Base-by-base conservation (phyloP, 2,797 vertebrate species). In the Atherinosoma microstoma region DNA sequence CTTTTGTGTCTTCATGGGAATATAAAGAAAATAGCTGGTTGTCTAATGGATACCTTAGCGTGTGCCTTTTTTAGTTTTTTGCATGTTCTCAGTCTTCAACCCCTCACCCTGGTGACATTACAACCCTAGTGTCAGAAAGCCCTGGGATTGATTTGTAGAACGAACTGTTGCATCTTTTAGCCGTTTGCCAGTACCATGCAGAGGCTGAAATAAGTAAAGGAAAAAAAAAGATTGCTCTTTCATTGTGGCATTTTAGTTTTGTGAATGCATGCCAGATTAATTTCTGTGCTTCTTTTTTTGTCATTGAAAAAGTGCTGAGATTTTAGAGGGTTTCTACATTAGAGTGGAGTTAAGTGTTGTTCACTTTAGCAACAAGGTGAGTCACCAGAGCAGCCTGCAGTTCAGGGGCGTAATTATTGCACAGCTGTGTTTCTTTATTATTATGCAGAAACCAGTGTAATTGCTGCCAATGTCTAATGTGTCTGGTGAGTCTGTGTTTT, bases 321-420 rank as follows among this genome's bases (percentile, higher is more conserved):
- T 73, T 65, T 64, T 12, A 65, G 53, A 81, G 35, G 30, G 32
- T 67, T 75, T 45, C 53, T 36, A 62, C 20, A 20, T 15, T 32
- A 24, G n/a, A 76, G 62, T 40, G 22, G 73, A 76, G 58, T 82
- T 68, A 7, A 49, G 45, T 73, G 62, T 54, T 70, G 67, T 57
- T 60, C 40, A 20, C 73, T 80, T 61, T n/a, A 64, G 34, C 24
- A 27, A 27, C 54, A 42, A 80, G 70, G 75, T 81, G 83, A 90
- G 68, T 84, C 69, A 85, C 78, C 49, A 67, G 57, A 62, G 47
- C 54, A 22, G 67, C 64, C 62, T 60, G 58, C 58, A 62, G 61
- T 67, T 76, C 18, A 68, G 64, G 36, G 35, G 71, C 78, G 61
- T 81, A 83, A 83, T 86, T 84, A 86, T 53, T 76, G 62, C 73